Base-by-base conservation (phyloP, 1,140 invertebrate species). In the Calliopsis andreniformis region DNA sequence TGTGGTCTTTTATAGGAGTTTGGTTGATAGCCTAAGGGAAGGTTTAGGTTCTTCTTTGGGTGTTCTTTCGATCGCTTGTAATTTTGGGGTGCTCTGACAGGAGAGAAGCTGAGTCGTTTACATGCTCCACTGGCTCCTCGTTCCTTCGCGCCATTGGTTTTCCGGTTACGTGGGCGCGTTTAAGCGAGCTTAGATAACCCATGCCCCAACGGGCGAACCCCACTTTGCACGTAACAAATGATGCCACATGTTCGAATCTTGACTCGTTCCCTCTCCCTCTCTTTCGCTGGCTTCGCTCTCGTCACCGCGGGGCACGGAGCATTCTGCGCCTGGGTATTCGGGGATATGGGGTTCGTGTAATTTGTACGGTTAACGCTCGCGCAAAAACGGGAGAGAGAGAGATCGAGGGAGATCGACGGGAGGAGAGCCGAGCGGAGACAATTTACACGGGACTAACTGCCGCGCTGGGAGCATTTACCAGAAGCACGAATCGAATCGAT, bases 201-300 rank as follows among this genome's bases (percentile, higher is more conserved):
- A 51, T 76, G 71, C 35, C 42, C 56, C 55, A 61, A 77, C 70
- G 43, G 51, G 72, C 78, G 70, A 66, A 85, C 78, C 86, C 82
- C 71, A 81, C 53, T 86, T 87, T 64, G 80, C 75, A 82, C 81
- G 80, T 90, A 91, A 92, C 90, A 92, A 92, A 92, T 91, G 91
- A 92, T 87, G 90, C 91, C 91, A 92, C 91, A 92, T 92, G 91
- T 90, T 92, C 90, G 81, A 83, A 88, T 91, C 91, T 92, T 90
- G 82, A 86, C 75, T 86, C 75, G 71, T 18, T 66, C 67, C 49
- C 55, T 66, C n/a, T 25, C 51, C 64, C 39, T 16, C 35, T 56
- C 25, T 18, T 20, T 39, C 32, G 14, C 12, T 61, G 30, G 28
- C 39, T 39, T 16, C 42, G 61, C 45, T 47, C 51, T 45, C 47